Percentiles rank a stretch among this genome's conserved stretches.
Evolutionary conservation across 2,797 vertebrate genomes (phyloP).

Genomic region (Thamnophis elegans): DNA sequence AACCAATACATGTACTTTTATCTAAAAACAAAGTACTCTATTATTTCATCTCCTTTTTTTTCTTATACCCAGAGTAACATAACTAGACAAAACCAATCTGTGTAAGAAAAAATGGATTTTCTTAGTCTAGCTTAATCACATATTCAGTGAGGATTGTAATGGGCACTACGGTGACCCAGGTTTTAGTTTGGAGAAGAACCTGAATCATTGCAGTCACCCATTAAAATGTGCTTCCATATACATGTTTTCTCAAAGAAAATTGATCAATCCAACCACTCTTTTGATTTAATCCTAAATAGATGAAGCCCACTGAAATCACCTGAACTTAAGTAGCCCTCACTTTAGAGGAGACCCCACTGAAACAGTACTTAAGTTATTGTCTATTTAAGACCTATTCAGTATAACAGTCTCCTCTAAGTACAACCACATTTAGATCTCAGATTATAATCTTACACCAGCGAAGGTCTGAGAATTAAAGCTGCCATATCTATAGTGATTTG

Average conservation of each 20-base stretch:
- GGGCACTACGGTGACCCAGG: not conserved
- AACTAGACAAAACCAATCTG: not conserved
- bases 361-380: not conserved
- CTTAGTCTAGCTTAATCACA: not conserved
- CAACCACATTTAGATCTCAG: not conserved
- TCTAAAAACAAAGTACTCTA: not conserved
- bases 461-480: not conserved
- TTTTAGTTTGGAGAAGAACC: constrained; percentile 8
- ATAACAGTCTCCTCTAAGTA: not conserved
- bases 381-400: not conserved
- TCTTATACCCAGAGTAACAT: not conserved
- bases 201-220: not conserved
- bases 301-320: not conserved
- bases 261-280: not conserved
- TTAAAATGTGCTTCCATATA: constrained; percentile 53
- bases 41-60: not conserved
- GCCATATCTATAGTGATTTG: constrained; percentile 5
- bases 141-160: not conserved
- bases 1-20: not conserved
- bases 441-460: not conserved
- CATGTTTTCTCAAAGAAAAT: constrained; percentile 35
- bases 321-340: not conserved
- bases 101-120: not conserved
- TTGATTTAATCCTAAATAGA: not conserved
- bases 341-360: not conserved